Percentiles rank a stretch among this genome's conserved stretches.
phyloP scores from a whole-genome alignment of 2,888 invertebrate genomes.

The Dorcus parallelipipedus region DNA sequence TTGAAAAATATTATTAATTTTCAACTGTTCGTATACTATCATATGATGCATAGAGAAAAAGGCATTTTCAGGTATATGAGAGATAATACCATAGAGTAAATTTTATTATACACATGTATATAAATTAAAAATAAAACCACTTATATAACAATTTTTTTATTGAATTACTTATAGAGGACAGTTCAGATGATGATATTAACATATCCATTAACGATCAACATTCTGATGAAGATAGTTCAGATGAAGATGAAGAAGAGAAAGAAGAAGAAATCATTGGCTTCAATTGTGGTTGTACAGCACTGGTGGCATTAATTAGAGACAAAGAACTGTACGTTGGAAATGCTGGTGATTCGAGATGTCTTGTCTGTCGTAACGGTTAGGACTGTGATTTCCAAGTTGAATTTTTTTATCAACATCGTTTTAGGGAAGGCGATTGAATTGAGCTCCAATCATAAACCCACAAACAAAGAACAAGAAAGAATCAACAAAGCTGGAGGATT shows the following conservation, averaged over 20 bases:
- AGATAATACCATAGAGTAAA: too few relatives aligned
- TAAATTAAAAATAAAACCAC: too few relatives aligned
- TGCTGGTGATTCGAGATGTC: constrained; percentile 89
- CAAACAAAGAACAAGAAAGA: constrained; percentile 82
- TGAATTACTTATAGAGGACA: constrained; percentile 38
- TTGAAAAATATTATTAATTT: too few relatives aligned
- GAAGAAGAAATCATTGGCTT: constrained; percentile 59
- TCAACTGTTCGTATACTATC: too few relatives aligned
- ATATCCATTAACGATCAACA: background rate
- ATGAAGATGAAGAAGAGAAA: constrained; percentile 48
- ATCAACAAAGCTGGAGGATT: constrained; percentile 91
- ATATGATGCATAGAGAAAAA: too few relatives aligned
- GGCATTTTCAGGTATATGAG: too few relatives aligned
- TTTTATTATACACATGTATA: too few relatives aligned
- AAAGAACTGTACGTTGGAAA: constrained; percentile 89
- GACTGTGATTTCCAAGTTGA: constrained; percentile 1
- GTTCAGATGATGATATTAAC: constrained; percentile 48
- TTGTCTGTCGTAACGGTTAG: constrained; percentile 49
- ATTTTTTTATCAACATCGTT: background rate
- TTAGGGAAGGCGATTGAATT: constrained; percentile 79
- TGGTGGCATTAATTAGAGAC: constrained; percentile 81
- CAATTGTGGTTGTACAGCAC: constrained; percentile 96
- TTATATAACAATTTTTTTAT: too few relatives aligned
- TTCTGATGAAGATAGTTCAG: constrained; percentile 15
- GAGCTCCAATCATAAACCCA: constrained; percentile 96